A percentile compares a stretch with the other conserved stretches of the same genome.
These are phyloP conservation scores for Alces alces DNA, from an alignment of 2,113 vertebrate genomes.

Conservation along the genomic window DNA sequence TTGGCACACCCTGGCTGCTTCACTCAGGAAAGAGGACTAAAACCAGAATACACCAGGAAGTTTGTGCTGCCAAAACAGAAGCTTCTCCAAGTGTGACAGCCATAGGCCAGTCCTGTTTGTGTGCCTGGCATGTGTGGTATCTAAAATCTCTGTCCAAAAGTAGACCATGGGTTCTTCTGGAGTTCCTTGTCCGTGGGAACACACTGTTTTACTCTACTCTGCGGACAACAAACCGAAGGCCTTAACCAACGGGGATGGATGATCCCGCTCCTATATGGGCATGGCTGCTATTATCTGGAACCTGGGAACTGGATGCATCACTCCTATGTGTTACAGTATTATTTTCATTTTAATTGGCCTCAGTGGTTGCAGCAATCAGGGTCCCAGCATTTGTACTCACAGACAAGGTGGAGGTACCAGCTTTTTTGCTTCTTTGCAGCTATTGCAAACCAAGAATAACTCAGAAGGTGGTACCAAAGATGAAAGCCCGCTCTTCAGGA, in stretches of 20 bases:
- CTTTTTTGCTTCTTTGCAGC: not conserved
- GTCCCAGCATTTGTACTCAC: constrained; percentile 54
- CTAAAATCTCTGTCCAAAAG: constrained; percentile 41
- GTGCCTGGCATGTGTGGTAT: constrained; percentile 52
- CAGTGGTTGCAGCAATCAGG: constrained; percentile 40
- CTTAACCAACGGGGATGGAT: constrained; percentile 73
- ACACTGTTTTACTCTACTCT: constrained; percentile 37
- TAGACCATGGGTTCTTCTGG: constrained; percentile 48
- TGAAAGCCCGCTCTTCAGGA: constrained; percentile 49
- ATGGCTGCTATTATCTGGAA: constrained; percentile 49
- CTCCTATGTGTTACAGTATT: constrained; percentile 27
- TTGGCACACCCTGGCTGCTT: constrained; percentile 41
- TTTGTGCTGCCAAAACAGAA: constrained; percentile 76
- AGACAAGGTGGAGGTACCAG: constrained; percentile 40
- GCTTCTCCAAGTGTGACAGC: constrained; percentile 43
- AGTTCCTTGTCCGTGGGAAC: constrained; percentile 41
- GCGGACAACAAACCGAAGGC: constrained; percentile 71
- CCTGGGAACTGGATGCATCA: constrained; percentile 32
- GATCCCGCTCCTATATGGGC: not conserved
- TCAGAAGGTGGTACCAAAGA: constrained; percentile 60
- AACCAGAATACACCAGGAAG: constrained; percentile 56
- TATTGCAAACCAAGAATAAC: constrained; percentile 5
- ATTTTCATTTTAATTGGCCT: constrained; percentile 21
- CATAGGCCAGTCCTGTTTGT: constrained; percentile 15
- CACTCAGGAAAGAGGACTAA: constrained; percentile 73